phyloP scores from a whole-genome alignment of 2,113 vertebrate species.

The Corydoras sp. region DNA sequence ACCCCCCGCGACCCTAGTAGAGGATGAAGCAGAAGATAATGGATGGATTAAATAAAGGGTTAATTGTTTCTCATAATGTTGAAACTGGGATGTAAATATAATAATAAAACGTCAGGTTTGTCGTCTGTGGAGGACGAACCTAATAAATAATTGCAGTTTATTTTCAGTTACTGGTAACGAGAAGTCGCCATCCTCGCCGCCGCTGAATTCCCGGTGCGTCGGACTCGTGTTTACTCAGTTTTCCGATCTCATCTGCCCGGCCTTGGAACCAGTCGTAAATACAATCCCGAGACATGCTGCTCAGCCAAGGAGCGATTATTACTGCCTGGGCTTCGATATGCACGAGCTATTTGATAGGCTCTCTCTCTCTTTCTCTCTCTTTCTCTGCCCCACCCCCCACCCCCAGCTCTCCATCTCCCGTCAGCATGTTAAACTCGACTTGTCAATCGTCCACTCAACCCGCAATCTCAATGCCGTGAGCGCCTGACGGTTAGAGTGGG shows the following conservation, averaged over 20 bases:
- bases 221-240: slow-evolving; percentile 45
- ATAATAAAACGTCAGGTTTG: no score
- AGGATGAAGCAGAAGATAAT: no score
- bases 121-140: no score
- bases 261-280: slow-evolving; percentile 66
- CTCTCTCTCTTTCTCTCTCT: slow-evolving; percentile 1
- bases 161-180: no score
- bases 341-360: slow-evolving; percentile 50
- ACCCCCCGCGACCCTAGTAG: no score
- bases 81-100: no score
- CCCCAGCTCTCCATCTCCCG: slow-evolving; percentile 25
- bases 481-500: no score
- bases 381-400: slow-evolving; percentile 33
- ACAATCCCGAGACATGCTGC: slow-evolving; percentile 47
- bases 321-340: slow-evolving; percentile 49
- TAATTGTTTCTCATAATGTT: no score
- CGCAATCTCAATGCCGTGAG: no score
- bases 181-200: slow-evolving; percentile 26
- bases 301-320: slow-evolving; percentile 56
- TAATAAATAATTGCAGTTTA: no score
- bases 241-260: slow-evolving; percentile 60
- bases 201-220: slow-evolving; percentile 60
- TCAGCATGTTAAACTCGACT: background rate
- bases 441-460: background rate
- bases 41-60: no score